A percentile compares a stretch with the other conserved stretches of the same genome.
Conservation (phyloP, 2,113 vertebrate species). For the Chelonoidis abingdonii region DNA sequence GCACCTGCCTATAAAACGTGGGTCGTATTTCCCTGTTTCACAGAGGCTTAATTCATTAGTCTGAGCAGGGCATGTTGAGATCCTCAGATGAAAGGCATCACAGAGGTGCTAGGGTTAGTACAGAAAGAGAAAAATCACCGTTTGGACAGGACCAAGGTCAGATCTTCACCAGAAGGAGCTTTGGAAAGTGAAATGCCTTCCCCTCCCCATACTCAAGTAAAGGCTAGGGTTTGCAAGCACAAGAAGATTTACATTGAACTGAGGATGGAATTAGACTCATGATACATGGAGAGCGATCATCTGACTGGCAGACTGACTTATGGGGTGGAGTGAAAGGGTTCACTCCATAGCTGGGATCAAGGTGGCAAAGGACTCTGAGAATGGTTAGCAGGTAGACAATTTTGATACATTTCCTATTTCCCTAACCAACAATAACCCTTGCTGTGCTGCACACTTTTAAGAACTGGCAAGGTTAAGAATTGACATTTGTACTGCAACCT, state of each 20-base stretch:
- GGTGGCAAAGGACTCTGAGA: not conserved
- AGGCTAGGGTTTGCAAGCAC: conserved; percentile 9
- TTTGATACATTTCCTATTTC: not conserved
- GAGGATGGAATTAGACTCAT: not conserved
- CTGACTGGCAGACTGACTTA: accelerated
- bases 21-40: no score
- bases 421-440: not conserved
- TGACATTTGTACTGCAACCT: no score
- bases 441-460: not conserved
- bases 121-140: not conserved
- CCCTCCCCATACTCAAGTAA: not conserved
- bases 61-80: no score
- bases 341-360: not conserved
- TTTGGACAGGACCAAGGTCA: not conserved
- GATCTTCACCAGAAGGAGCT: accelerated
- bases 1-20: no score
- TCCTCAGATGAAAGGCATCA: not conserved
- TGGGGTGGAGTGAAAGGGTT: not conserved
- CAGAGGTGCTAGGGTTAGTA: not conserved
- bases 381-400: not conserved
- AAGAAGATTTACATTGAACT: conserved; percentile 11
- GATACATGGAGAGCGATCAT: not conserved
- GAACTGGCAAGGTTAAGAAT: not conserved
- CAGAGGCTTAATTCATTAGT: no score
- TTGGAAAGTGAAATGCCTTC: not conserved